phyloP scores from a whole-genome alignment of 2,797 vertebrate genomes.

The Naso thynnoides region DNA sequence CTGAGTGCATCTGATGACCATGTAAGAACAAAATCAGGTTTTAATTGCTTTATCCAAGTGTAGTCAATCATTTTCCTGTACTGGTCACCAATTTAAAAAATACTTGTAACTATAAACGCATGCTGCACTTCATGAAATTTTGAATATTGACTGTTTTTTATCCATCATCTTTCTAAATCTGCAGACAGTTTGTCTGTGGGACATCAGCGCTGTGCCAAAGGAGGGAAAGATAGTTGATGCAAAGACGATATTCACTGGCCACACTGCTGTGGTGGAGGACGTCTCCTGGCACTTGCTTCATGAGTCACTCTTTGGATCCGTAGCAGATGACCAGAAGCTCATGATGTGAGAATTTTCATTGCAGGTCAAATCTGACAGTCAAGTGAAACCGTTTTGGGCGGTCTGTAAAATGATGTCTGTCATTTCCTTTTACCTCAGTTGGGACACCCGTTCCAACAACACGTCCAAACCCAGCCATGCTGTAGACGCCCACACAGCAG shows the following conservation, averaged over 20 bases:
- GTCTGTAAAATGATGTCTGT: background rate
- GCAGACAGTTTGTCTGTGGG: constrained; percentile 96
- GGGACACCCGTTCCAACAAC: constrained; percentile 97
- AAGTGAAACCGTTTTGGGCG: background rate
- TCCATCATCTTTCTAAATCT: background rate
- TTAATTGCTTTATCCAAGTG: background rate
- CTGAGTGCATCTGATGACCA: constrained; percentile 97
- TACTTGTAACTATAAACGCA: background rate
- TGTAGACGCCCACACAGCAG: constrained; percentile 94
- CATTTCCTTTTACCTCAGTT: constrained; percentile 82
- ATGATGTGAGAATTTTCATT: constrained; percentile 89
- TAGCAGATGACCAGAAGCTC: constrained; percentile 96
- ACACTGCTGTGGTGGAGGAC: constrained; percentile 94
- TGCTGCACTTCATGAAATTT: background rate
- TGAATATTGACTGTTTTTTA: background rate
- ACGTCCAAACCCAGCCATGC: constrained; percentile 95
- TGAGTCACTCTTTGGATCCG: constrained; percentile 95
- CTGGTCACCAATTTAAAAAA: background rate
- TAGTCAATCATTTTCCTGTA: background rate
- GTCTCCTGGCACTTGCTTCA: constrained; percentile 96
- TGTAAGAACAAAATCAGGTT: constrained; percentile 75
- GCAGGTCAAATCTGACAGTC: accelerated
- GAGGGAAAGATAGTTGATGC: constrained; percentile 93
- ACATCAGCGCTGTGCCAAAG: constrained; percentile 90
- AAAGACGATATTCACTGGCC: constrained; percentile 93